A percentile compares a stretch with the other conserved stretches of the same genome.
Conservation (phyloP, 2,797 vertebrate species). For the Gouania willdenowi region DNA sequence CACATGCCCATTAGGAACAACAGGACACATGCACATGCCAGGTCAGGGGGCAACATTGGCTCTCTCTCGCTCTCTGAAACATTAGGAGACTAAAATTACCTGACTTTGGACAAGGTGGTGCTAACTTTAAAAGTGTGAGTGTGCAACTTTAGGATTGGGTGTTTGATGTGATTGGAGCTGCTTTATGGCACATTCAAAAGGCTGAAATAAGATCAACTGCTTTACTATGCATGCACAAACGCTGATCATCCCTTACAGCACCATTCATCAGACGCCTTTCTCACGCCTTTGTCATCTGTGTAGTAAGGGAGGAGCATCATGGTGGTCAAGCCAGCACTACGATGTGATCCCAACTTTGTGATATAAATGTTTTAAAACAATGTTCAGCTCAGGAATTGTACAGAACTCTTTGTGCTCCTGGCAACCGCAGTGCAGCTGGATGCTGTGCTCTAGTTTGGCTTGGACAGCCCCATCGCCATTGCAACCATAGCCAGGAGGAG, state of each 20-base stretch:
- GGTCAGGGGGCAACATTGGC: constrained; percentile 24
- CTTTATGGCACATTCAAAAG: constrained; percentile 59
- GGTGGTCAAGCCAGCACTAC: constrained; percentile 36
- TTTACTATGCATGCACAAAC: constrained; percentile 51
- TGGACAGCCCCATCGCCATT: constrained; percentile 47
- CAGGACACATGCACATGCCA: constrained; percentile 27
- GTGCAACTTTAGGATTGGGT: neutral
- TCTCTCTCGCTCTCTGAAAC: constrained; percentile 14
- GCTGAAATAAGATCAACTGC: constrained; percentile 38
- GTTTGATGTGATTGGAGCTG: constrained; percentile 10
- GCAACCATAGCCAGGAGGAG: constrained; percentile 46
- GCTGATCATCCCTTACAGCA: constrained; percentile 41
- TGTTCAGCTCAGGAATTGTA: constrained; percentile 27
- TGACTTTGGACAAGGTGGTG: constrained; percentile 49
- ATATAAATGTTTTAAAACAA: constrained; percentile 27
- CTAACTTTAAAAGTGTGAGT: constrained; percentile 12
- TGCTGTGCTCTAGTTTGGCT: constrained; percentile 49
- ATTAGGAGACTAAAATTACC: constrained; percentile 53
- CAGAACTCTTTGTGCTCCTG: constrained; percentile 48
- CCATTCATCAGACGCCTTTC: constrained; percentile 35
- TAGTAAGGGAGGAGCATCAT: constrained; percentile 18
- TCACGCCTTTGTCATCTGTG: constrained; percentile 54
- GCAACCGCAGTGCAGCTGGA: constrained; percentile 38
- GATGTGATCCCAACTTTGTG: constrained; percentile 32
- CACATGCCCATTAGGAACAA: constrained; percentile 31